Evolutionary conservation across 2,113 vertebrate genomes (phyloP), one percentile per base, ranked within the genome.

Genomic region (Otis tarda): DNA sequence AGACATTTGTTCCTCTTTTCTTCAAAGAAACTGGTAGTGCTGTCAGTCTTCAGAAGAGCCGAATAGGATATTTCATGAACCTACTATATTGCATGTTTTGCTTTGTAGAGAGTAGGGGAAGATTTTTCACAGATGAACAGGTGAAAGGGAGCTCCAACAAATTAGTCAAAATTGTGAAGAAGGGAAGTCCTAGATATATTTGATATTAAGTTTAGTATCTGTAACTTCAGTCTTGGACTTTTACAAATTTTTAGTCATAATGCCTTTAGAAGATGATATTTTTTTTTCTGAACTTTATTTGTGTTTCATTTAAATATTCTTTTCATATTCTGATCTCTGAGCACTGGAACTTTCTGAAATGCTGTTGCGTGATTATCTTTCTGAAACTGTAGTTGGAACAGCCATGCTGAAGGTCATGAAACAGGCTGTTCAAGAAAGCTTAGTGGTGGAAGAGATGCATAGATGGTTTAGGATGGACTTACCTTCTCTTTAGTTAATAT

Each of bases 361-460:
- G 41, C 49, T 73, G 27, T n/a, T 1, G 1, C 0, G 1, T 41
- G 9, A 16, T 64, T 35, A 12, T 57, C 57, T 52, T 90, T 57
- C 70, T 65, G 68, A 47, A 85, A 28, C n/a, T 90, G 63, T 22
- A 35, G 10, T 56, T 39, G 50, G 37, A 74, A 33, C 47, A 41
- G 37, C 57, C 10, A 7, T 3, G 8, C 39, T 65, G 50, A 45
- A 55, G 55, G 30, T 71, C 53, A 30, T 45, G 67, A 61, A 83
- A 55, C 41, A 56, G 8, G 19, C 70, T 93, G 45, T 28, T 65
- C 39, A 67, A 33, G 64, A 33, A 49, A 77, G 61, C 9, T n/a
- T 21, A 52, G 22, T 31, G 7, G 35, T 61, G 11, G 35, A 55
- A 60, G 39, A 79, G 45, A 27, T n/a, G 19, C 11, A 3, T 9